phyloP scores from a whole-genome alignment of 2,113 vertebrate genomes.

The Prionailurus bengalensis region DNA sequence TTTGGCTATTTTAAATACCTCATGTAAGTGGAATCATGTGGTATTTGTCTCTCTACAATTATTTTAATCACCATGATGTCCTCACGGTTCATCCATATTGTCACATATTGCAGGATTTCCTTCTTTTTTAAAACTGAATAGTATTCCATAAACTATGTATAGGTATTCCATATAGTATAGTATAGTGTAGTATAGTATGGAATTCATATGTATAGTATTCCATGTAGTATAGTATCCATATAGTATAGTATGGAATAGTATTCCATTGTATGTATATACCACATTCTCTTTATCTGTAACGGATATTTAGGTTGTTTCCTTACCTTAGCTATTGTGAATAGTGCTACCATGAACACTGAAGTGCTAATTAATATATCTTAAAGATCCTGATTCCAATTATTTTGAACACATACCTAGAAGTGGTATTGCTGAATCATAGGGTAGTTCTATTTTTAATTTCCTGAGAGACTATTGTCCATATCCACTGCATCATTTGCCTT shows the following conservation, averaged over 20 bases:
- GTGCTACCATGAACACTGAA: background rate
- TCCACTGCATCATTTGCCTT: background rate
- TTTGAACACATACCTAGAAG: background rate
- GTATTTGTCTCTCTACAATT: background rate
- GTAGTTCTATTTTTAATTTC: background rate
- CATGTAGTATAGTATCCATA: no score
- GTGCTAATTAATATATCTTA: background rate
- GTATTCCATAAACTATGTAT: background rate
- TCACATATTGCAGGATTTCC: background rate
- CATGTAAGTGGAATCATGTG: background rate
- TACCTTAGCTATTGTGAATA: background rate
- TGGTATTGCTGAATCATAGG: background rate
- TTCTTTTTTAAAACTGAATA: background rate
- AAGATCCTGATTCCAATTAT: background rate
- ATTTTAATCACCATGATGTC: background rate
- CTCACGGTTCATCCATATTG: background rate
- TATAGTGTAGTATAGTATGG: no score
- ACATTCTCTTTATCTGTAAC: background rate
- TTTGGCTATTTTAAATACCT: background rate
- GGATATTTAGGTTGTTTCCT: background rate
- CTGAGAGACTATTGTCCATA: background rate
- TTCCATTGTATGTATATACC: background rate
- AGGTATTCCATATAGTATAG: no score
- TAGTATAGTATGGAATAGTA: background rate
- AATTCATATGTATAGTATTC: no score